Base-by-base conservation (phyloP, 2,113 vertebrate genomes). In the Petroica traversi region DNA sequence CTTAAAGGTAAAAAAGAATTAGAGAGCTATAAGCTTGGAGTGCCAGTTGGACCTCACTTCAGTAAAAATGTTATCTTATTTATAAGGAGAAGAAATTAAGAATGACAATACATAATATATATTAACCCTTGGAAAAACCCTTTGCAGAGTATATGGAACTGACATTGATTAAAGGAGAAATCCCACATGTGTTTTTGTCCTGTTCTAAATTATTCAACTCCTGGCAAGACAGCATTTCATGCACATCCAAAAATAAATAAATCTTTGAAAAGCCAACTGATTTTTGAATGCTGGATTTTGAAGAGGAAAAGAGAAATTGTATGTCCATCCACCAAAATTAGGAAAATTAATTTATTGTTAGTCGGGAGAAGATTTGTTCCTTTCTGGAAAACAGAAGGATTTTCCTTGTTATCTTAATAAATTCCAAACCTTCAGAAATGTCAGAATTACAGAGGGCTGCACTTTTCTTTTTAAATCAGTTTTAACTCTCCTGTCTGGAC, bases 161-260 rank as follows among this genome's bases (percentile, higher is more conserved):
- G 92, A 96, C 78, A 83, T 89, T 93, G 87, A 97, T 97, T 95
- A 96, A 95, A 93, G 14, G 19, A 88, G 89, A 96, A 95, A 92
- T 94, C 87, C 89, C 89, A 90, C 40, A 55, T 91, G 88, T 91
- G 75, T 51, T 95, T 91, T 95, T 87, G 48, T 88, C 82, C 74
- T 96, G 94, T 90, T 95, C 78, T 96, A 94, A 93, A 83, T 95
- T 95, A 93, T 69, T 91, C 59, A 85, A 29, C 24, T 76, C 81
- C 89, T 88, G 62, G 87, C 45, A 94, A 91, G 58, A 46, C 54
- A 85, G 38, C 0, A 1, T 38, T 92, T 88, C 74, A 52, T 79
- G 59, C 22, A 80, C 38, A 94, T 73, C 63, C 48, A 40, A 77
- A 93, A 90, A 93, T 38, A 95, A 89, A 96, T 88, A 93, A 93